Evolutionary conservation across 2,797 vertebrate species (phyloP).

Genomic region (Cryptoprocta ferox): DNA sequence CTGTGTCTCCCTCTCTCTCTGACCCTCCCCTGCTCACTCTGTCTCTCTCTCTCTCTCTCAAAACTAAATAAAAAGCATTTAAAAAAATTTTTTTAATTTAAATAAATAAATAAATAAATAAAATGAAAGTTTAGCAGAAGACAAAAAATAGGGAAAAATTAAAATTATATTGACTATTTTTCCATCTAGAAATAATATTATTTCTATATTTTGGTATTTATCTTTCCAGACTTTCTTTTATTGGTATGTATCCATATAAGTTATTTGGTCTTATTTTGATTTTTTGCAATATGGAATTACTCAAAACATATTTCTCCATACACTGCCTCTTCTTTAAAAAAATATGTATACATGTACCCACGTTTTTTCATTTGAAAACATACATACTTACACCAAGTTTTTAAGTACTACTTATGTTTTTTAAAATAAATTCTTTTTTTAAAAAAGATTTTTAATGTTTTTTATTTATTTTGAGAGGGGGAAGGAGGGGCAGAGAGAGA

Average conservation of each 20-base stretch:
- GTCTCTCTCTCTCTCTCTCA: no score
- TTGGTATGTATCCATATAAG: neutral
- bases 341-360: neutral
- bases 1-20: no score
- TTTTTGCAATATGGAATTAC: neutral
- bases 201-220: neutral
- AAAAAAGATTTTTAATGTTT: no score
- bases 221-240: neutral
- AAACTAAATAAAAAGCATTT: no score
- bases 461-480: no score
- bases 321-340: neutral
- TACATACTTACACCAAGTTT: neutral
- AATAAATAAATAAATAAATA: no score
- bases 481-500: no score
- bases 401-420: neutral
- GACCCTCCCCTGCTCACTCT: no score
- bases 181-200: neutral
- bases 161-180: neutral
- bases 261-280: neutral
- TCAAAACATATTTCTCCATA: neutral
- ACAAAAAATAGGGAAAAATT: neutral
- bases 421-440: neutral
- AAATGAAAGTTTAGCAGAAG: neutral
- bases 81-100: no score
- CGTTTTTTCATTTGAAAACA: neutral